Base-by-base conservation (phyloP, 2,888 invertebrate species). In the Cataglyphis altisquamis region DNA sequence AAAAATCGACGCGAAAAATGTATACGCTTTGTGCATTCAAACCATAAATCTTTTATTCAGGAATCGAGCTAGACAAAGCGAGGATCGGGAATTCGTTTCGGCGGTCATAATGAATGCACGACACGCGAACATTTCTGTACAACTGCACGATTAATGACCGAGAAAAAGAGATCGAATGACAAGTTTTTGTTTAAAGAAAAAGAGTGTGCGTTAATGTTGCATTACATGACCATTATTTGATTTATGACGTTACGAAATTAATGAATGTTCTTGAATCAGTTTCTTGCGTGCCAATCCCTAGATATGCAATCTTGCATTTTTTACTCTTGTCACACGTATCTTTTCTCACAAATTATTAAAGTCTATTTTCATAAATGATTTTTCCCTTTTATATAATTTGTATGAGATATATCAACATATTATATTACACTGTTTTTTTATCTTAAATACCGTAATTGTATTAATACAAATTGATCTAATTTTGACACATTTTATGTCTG, bases 21-120 rank as follows among this genome's bases (percentile, higher is more conserved):
- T 32, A 3, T 3, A 10, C 15, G 12, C 18, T 36, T 18, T 41
- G 41, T 29, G 12, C 41, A 15, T n/a, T 39, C 29, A 8, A 29
- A 62, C 9, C 29, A 73, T 73, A 73, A 73, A 73, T 73, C 73
- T 73, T 12, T 73, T 73, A 62, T 60, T 63, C 15, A n/a, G 41
- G 39, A 60, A 60, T n/a, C 12, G 25, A 4, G 29, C 15, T n/a
- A 41, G n/a, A 41, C 8, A 18, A 32, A 73, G 41, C n/a, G 73
- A n/a, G 32, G 9, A 73, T 5, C 10, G n/a, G 39, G 8, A 18
- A 12, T 41, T 73, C 41, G 73, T 73, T 63, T 62, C 63, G 41
- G 41, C 15, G 41, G 60, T 25, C 25, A 29, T 48, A 48, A 48
- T 48, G 48, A 48, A 48, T 62, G 29, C 29, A 15, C 41, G 63